Evolutionary conservation across 30 jellyfish, hydroid and myxozoan genomes (phyloP).

Genomic region (Mastigias papua): DNA sequence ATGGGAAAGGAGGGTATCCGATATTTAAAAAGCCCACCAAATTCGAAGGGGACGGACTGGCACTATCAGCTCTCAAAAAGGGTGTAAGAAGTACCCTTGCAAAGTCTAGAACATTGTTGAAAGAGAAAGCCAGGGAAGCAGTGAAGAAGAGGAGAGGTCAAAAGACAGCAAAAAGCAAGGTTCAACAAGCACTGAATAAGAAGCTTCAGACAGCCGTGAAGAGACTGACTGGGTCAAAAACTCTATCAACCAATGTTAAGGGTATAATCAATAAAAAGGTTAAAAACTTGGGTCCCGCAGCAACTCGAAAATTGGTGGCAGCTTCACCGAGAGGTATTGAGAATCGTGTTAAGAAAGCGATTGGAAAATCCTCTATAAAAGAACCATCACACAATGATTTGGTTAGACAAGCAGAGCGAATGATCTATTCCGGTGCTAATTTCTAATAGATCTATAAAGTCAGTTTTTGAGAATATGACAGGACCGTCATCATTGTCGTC

Average conservation of each 20-base stretch:
- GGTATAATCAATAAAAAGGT: background rate
- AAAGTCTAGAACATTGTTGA: background rate
- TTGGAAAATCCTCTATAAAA: background rate
- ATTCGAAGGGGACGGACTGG: background rate
- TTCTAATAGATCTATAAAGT: too few species aligned
- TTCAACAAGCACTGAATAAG: background rate
- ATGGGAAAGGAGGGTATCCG: background rate
- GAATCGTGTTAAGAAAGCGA: background rate
- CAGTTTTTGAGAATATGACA: background rate
- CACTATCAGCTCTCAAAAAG: background rate
- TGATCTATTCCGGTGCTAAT: background rate
- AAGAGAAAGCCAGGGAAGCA: background rate
- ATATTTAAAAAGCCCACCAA: too few species aligned
- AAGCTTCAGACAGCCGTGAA: background rate
- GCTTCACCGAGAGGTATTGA: too few species aligned
- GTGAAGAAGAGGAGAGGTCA: too few species aligned
- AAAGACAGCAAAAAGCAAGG: background rate
- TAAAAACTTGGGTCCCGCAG: background rate
- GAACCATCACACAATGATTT: background rate
- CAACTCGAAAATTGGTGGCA: background rate
- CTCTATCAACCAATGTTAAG: too few species aligned
- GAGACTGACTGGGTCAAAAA: too few species aligned
- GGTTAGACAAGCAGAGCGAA: background rate
- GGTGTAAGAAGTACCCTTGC: background rate
- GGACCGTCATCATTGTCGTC: too few species aligned